Conservation (phyloP, 2,888 invertebrate genomes). For the Euzetes globulus region DNA sequence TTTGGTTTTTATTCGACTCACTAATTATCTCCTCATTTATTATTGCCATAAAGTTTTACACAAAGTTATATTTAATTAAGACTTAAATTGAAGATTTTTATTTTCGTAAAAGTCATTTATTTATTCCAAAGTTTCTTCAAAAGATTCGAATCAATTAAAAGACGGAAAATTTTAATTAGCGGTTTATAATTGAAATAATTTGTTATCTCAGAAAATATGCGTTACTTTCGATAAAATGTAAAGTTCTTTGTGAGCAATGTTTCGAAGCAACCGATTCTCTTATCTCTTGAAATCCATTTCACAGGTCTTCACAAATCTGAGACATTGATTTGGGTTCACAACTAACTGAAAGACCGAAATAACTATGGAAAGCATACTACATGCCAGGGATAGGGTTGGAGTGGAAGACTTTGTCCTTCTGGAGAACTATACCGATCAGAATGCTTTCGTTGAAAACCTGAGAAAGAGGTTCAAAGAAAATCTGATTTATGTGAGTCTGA, state of each 20-base stretch:
- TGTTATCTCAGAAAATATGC: too few relatives aligned
- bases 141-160: too few relatives aligned
- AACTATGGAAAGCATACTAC: constrained; percentile 47
- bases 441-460: constrained; percentile 77
- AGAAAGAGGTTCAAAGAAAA: constrained; percentile 75
- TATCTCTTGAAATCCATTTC: background rate
- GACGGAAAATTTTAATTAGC: too few relatives aligned
- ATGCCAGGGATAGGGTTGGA: constrained; percentile 73
- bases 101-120: too few relatives aligned
- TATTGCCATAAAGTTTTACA: too few relatives aligned
- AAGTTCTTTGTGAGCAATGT: background rate
- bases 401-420: constrained; percentile 86
- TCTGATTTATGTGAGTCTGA: constrained; percentile 75
- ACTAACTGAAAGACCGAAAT: background rate
- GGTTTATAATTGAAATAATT: too few relatives aligned
- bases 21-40: too few relatives aligned
- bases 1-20: too few relatives aligned
- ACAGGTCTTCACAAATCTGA: background rate
- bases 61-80: too few relatives aligned
- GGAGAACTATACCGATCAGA: constrained; percentile 71
- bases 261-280: background rate
- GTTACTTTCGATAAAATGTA: too few relatives aligned
- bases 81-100: too few relatives aligned
- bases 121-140: too few relatives aligned
- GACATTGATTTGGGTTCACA: background rate